A percentile compares a stretch with the other conserved stretches of the same genome.
phyloP scores from a whole-genome alignment of 2,888 invertebrate species.

The Argyresthia goedartella region DNA sequence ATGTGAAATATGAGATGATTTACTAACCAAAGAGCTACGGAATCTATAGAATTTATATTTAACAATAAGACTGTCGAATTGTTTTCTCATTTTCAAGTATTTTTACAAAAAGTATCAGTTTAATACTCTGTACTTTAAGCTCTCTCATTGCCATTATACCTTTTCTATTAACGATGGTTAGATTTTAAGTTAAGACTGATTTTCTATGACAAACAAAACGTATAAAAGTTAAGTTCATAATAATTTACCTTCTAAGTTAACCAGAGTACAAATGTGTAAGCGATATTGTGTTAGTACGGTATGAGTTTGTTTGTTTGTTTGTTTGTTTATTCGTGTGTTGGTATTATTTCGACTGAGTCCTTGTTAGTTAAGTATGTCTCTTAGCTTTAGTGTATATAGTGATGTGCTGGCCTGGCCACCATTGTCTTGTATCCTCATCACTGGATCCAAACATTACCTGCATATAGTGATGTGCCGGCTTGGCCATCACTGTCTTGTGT shows the following conservation, averaged over 20 bases:
- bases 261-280: slow-evolving; percentile 2
- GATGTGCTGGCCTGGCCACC: no score
- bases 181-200: slow-evolving; percentile 42
- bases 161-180: not conserved
- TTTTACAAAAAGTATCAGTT: not conserved
- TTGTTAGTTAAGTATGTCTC: no score
- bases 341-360: no score
- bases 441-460: no score
- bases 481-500: no score
- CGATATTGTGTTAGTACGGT: not conserved
- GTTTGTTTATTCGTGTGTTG: no score
- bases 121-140: not conserved
- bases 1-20: not conserved
- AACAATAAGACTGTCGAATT: no score
- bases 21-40: not conserved
- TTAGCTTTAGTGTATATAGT: no score
- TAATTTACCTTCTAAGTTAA: slow-evolving; percentile 1
- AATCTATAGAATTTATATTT: no score
- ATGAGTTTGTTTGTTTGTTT: not conserved
- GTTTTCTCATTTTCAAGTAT: not conserved
- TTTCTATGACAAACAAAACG: slow-evolving; percentile 20
- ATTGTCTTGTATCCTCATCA: no score
- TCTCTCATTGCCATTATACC: not conserved
- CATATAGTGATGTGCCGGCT: no score
- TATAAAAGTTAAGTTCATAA: not conserved